Conservation (phyloP, 2,888 invertebrate species). For the Psylliodes chrysocephalus region DNA sequence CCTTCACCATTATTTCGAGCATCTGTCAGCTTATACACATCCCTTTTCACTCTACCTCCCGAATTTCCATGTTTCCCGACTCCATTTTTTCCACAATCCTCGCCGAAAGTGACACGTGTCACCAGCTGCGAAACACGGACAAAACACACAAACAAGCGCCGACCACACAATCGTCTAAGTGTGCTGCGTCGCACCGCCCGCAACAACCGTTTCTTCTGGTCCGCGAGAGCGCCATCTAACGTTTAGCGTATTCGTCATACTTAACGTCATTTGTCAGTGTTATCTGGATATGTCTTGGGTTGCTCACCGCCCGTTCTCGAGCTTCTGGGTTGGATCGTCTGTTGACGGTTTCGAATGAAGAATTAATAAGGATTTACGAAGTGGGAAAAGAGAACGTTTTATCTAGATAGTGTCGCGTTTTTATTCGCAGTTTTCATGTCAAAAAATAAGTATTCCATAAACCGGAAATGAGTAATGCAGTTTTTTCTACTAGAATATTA, state of each 20-base stretch:
- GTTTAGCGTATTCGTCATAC: constrained; percentile 49
- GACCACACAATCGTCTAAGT: constrained; percentile 28
- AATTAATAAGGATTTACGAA: too few species aligned
- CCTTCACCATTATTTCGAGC: constrained; percentile 21
- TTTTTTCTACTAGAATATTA: too few species aligned
- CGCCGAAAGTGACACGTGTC: constrained; percentile 33
- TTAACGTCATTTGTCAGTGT: constrained; percentile 55
- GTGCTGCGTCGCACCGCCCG: neutral
- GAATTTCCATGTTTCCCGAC: constrained; percentile 13
- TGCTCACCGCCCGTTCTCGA: neutral
- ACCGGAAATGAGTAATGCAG: too few species aligned
- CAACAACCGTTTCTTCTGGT: constrained; percentile 27
- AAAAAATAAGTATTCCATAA: too few species aligned
- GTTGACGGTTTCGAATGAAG: neutral
- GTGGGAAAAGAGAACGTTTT: too few species aligned
- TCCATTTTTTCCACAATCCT: constrained; percentile 7
- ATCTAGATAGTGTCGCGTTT: too few species aligned
- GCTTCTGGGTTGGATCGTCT: neutral
- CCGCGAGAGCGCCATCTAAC: constrained; percentile 32
- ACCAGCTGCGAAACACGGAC: constrained; percentile 27
- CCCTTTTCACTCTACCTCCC: constrained; percentile 17
- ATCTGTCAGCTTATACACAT: constrained; percentile 22
- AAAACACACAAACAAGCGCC: constrained; percentile 37
- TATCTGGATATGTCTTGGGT: constrained; percentile 49
- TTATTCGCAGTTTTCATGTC: too few species aligned